A percentile compares a stretch with the other conserved stretches of the same genome.
Conservation (phyloP, 2,797 vertebrate species). For the Ctenopoma kingsleyae region DNA sequence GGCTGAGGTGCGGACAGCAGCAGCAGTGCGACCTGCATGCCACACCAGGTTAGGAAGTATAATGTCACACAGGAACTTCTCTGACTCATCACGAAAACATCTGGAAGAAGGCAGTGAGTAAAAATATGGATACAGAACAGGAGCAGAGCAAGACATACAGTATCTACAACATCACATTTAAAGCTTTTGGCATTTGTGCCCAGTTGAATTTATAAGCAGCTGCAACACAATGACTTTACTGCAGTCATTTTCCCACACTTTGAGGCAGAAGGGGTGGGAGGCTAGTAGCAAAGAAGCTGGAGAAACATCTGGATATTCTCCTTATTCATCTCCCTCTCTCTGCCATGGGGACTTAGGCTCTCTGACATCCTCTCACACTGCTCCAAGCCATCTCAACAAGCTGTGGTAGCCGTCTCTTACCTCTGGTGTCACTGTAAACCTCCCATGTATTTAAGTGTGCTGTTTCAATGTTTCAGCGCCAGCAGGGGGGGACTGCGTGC, state of each 20-base stretch:
- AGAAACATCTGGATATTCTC: slow-evolving; percentile 64
- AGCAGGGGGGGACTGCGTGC: slow-evolving; percentile 66
- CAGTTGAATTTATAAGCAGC: not conserved
- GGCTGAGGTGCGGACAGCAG: slow-evolving; percentile 90
- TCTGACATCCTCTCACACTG: slow-evolving; percentile 31
- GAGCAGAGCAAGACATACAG: not conserved
- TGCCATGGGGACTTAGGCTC: slow-evolving; percentile 39
- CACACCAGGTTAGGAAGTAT: slow-evolving; percentile 94
- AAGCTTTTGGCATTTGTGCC: not conserved
- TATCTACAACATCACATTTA: not conserved
- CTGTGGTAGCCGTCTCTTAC: not conserved
- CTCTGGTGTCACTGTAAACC: slow-evolving; percentile 19
- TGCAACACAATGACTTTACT: slow-evolving; percentile 22
- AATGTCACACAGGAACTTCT: slow-evolving; percentile 87
- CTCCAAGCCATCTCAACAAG: slow-evolving; percentile 10
- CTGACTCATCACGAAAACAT: slow-evolving; percentile 85
- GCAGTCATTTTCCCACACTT: slow-evolving; percentile 54
- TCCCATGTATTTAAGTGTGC: slow-evolving; percentile 3
- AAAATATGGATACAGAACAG: not conserved
- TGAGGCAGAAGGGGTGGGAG: not conserved
- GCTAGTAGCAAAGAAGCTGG: slow-evolving; percentile 8
- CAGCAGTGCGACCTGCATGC: slow-evolving; percentile 90
- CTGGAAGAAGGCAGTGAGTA: slow-evolving; percentile 72
- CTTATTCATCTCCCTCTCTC: slow-evolving; percentile 33
- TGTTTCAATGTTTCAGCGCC: slow-evolving; percentile 18